Evolutionary conservation across 1,140 invertebrate genomes (phyloP), one percentile per base, ranked within the genome.

Genomic region (Drosophila setifemur): DNA sequence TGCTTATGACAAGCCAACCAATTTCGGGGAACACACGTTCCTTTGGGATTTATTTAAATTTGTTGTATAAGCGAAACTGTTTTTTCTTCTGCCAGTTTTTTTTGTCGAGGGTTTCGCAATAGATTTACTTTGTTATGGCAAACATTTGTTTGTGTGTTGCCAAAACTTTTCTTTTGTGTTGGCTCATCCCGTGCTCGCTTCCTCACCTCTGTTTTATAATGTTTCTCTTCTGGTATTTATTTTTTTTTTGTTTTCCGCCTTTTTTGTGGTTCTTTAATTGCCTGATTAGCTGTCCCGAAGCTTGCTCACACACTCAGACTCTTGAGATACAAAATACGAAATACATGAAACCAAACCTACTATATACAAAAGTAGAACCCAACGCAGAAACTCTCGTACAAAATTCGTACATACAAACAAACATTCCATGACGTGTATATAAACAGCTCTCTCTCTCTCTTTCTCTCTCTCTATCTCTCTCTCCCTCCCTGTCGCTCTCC

Each of bases 261-360:
- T 49, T 64, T 66, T 66, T 42, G 60, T 66, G 60, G 48, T 28
- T 54, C 40, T 68, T 55, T 69, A 69, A 69, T 69, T 69, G 66
- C 49, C 66, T 69, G 66, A 69, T 69, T 69, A 69, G 63, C 63
- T 67, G 63, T 40, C 61, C 57, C 19, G 31, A 48, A 45, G 33
- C 29, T 48, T 31, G 28, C 52, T 48, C 42, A 64, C 18, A 57
- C 7, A 49, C 29, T 18, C 47, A 23, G 29, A 8, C 19, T 57
- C 35, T 16, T 29, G 18, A 11, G 8, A n/a, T 23, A 37, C 23
- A n/a, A n/a, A n/a, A n/a, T n/a, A n/a, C 37, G 4, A 33, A 33
- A 33, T 14, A 33, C 19, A 43, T 25, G 12, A 42, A 42, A 25
- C 26, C 29, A 42, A 29, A 61, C 21, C 31, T 42, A 40, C 21